Evolutionary conservation across 2,888 invertebrate species (phyloP).

Genomic region (Eucriotettix oculatus): DNA sequence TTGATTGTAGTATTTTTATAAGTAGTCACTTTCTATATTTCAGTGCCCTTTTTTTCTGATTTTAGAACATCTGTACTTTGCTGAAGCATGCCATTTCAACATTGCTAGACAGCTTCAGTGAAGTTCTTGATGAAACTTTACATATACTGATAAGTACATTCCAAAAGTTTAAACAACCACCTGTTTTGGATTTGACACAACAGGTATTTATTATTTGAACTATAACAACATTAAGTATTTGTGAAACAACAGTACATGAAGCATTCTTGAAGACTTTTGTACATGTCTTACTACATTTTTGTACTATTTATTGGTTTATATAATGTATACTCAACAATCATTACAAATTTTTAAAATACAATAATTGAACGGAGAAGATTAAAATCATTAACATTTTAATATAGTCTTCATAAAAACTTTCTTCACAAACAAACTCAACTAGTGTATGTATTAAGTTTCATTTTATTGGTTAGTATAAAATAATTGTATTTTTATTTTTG

Average conservation of each 20-base stretch:
- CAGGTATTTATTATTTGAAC: slow-evolving; percentile 30
- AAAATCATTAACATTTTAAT: neutral
- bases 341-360: no score
- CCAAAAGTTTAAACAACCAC: slow-evolving; percentile 46
- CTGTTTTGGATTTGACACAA: slow-evolving; percentile 56
- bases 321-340: no score
- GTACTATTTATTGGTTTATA: no score
- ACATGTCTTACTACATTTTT: no score
- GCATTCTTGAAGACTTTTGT: no score
- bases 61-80: slow-evolving; percentile 53
- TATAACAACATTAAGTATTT: no score
- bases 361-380: no score
- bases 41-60: slow-evolving; percentile 10
- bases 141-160: slow-evolving; percentile 51
- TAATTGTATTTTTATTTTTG: no score
- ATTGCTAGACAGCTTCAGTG: slow-evolving; percentile 49
- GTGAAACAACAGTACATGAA: no score
- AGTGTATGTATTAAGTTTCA: no score
- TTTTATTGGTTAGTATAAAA: no score
- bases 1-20: neutral
- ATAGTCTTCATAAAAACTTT: neutral
- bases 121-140: slow-evolving; percentile 48
- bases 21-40: neutral
- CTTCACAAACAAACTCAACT: no score
- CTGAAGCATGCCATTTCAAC: slow-evolving; percentile 57